These are phyloP conservation scores for Allobates femoralis DNA, from an alignment of 2,797 vertebrate genomes.

Conservation along the genomic window DNA sequence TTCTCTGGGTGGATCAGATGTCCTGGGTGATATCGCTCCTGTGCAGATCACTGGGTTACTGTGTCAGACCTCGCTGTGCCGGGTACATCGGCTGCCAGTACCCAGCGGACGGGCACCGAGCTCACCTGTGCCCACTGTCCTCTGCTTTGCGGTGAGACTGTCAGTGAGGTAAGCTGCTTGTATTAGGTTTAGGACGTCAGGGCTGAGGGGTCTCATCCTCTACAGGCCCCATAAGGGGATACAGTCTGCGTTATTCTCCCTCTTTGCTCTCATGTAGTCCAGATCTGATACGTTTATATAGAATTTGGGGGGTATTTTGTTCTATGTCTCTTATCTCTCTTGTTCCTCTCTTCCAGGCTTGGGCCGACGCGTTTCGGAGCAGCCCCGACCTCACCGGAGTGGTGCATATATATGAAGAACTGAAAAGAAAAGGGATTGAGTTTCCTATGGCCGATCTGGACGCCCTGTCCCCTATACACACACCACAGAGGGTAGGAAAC, in stretches of 20 bases:
- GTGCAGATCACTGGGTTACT: background rate
- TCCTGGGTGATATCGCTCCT: background rate
- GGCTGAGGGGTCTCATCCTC: background rate
- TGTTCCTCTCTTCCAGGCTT: conserved; percentile 80
- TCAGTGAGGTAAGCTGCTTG: background rate
- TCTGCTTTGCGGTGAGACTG: background rate
- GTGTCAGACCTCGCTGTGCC: background rate
- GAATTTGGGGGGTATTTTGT: too few relatives aligned
- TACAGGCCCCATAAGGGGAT: background rate
- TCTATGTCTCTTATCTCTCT: background rate
- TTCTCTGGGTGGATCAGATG: conserved; percentile 14
- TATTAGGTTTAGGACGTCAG: too few relatives aligned
- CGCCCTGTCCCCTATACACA: conserved; percentile 95
- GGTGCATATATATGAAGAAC: conserved; percentile 96
- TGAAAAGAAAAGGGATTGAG: conserved; percentile 97
- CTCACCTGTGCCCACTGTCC: background rate
- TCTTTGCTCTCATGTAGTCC: too few relatives aligned
- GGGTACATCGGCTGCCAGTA: background rate
- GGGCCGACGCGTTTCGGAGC: conserved; percentile 98
- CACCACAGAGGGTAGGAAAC: conserved; percentile 88
- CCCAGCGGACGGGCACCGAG: background rate
- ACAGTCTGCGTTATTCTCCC: too few relatives aligned
- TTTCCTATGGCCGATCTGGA: conserved; percentile 95
- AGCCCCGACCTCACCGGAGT: conserved; percentile 97
- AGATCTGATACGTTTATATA: too few relatives aligned